A percentile compares a stretch with the other conserved stretches of the same genome.
These are phyloP conservation scores for Dione vanillae DNA, from an alignment of 2,888 invertebrate species.

Conservation along the genomic window DNA sequence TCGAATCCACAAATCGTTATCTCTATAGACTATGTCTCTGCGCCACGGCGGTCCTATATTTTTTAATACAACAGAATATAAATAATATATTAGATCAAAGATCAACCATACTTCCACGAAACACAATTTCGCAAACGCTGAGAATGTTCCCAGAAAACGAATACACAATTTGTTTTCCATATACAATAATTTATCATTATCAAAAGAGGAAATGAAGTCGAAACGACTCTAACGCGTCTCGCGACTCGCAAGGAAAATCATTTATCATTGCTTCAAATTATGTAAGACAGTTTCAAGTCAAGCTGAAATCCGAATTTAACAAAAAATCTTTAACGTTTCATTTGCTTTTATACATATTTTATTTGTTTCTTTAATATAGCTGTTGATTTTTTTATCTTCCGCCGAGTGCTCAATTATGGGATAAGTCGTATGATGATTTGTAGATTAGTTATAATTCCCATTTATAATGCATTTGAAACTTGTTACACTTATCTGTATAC, in stretches of 20 bases:
- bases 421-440: conserved; percentile 10
- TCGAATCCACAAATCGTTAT: too few species aligned
- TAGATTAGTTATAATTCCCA: conserved; percentile 3
- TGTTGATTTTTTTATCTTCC: conserved; percentile 1
- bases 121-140: conserved; percentile 11
- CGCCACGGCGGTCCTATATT: too few species aligned
- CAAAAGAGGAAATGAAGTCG: conserved; percentile 40
- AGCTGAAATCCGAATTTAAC: conserved; percentile 33
- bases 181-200: conserved; percentile 44
- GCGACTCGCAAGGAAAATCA: conserved; percentile 38
- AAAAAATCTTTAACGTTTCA: conserved; percentile 33
- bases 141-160: background rate
- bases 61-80: background rate
- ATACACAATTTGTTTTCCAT: conserved; percentile 26
- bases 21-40: too few species aligned
- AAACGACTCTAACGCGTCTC: conserved; percentile 36
- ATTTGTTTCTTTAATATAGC: conserved; percentile 26
- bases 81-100: conserved; percentile 16
- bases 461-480: background rate
- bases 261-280: conserved; percentile 46
- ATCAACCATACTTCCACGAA: conserved; percentile 37
- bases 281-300: conserved; percentile 40
- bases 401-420: conserved; percentile 21
- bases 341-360: conserved; percentile 25
- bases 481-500: background rate